These are phyloP conservation scores for Morone chrysops DNA, from an alignment of 2,113 vertebrate genomes.

Conservation along the genomic window DNA sequence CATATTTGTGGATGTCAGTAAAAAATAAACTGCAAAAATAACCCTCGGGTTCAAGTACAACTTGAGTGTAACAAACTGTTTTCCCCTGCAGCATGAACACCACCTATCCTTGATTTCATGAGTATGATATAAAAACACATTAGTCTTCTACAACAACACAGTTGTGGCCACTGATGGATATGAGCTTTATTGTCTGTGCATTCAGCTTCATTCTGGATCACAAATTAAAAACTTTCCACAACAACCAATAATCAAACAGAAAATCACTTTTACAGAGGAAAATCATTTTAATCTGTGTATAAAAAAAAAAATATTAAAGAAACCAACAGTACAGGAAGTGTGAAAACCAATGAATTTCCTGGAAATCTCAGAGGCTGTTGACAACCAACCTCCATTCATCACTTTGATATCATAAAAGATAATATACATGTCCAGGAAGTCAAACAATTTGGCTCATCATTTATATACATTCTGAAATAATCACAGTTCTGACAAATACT, in stretches of 20 bases:
- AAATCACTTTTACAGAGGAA: constrained; percentile 25
- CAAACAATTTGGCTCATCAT: constrained; percentile 55
- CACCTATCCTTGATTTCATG: neutral
- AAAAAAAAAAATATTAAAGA: neutral
- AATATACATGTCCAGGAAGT: constrained; percentile 37
- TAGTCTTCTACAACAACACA: neutral
- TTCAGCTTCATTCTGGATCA: neutral
- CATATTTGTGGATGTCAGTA: neutral
- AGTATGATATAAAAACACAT: neutral
- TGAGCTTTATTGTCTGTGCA: neutral
- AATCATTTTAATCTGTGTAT: constrained; percentile 45
- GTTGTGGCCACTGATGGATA: neutral
- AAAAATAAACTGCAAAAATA: neutral
- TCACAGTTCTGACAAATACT: constrained; percentile 33
- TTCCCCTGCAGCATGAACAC: neutral
- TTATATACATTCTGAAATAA: constrained; percentile 50
- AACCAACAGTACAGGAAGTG: neutral
- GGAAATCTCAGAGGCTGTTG: neutral
- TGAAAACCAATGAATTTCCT: neutral
- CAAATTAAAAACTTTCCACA: neutral
- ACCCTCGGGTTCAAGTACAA: neutral
- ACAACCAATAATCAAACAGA: neutral
- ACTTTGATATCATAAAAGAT: constrained; percentile 41
- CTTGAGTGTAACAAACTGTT: neutral
- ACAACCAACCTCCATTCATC: neutral